These are phyloP conservation scores for Eupithecia insigniata DNA, from an alignment of 2,888 invertebrate genomes.

Conservation along the genomic window DNA sequence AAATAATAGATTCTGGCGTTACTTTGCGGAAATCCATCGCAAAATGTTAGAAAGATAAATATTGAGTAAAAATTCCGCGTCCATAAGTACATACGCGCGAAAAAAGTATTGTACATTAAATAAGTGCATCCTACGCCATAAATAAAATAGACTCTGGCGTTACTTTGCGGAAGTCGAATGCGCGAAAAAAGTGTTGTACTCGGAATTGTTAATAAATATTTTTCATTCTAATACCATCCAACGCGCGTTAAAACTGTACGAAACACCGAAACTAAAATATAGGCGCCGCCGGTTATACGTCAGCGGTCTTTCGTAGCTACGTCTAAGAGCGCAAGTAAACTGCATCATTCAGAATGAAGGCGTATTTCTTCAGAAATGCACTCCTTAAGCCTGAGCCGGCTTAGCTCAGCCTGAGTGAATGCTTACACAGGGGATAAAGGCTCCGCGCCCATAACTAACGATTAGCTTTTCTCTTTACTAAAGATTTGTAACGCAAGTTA, in stretches of 20 bases:
- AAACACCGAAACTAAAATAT: neutral
- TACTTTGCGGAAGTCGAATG: too few species aligned
- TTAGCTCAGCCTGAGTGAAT: conserved; percentile 67
- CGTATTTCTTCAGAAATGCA: conserved; percentile 35
- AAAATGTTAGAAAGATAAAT: too few species aligned
- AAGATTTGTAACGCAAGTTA: neutral
- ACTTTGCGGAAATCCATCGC: too few species aligned
- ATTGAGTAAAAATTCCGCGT: too few species aligned
- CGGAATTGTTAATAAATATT: too few species aligned
- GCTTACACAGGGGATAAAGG: conserved; percentile 71
- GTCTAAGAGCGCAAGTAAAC: conserved; percentile 13
- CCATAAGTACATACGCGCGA: too few species aligned
- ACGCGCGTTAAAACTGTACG: neutral
- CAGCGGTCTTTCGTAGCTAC: conserved; percentile 11
- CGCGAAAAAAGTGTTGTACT: too few species aligned
- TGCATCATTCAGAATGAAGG: conserved; percentile 30
- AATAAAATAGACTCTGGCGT: too few species aligned
- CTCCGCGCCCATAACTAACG: conserved; percentile 46
- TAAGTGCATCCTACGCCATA: too few species aligned
- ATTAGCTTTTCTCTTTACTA: conserved; percentile 56
- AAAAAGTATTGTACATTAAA: too few species aligned
- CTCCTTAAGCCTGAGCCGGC: conserved; percentile 48
- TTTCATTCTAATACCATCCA: too few species aligned
- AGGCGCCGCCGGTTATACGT: neutral
- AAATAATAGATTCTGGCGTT: too few species aligned